Evolutionary conservation across 2,888 invertebrate genomes (phyloP), one percentile per base, ranked within the genome.

Genomic region (Drosophila anomalata): DNA sequence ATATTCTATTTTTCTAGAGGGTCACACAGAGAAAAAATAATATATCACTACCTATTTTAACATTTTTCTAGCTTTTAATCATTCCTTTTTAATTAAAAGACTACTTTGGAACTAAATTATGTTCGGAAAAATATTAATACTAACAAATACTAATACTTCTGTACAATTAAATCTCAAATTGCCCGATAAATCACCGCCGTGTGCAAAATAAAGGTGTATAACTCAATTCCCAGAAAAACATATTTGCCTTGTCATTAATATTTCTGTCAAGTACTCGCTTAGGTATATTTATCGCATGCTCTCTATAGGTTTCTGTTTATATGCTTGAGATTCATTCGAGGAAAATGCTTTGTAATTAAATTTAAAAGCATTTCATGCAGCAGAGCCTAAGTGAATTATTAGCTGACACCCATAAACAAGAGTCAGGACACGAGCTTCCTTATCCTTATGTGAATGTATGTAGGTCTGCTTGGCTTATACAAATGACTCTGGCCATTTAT

Each of bases 401-500:
- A 60, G 50, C 78, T 70, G 60, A 65, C 57, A 65, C 63, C 59
- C 48, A 58, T 56, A 51, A 57, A 55, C 76, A 73, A 60, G 61
- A 14, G 55, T 22, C 60, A 51, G 60, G 29, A 63, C 48, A 42
- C 42, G 46, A 60, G 62, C 56, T 71, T 55, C 53, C 67, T 67
- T 73, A 75, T 73, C 61, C 81, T 20, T 2, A 39, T 36, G 26
- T 12, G 22, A 20, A 41, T 53, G 20, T 8, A 26, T 24, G 44
- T 29, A 12, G 24, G 42, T 51, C 26, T 48, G 67, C 20, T n/a
- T 22, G 24, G 47, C 51, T 17, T 41, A 51, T 67, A 71, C 61
- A 80, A 84, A 87, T 77, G 83, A 62, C 73, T 81, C 47, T 61
- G 76, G 74, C 75, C 85, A 83, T 89, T 85, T 88, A 87, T 87